These are phyloP conservation scores for Iphiclides podalirius DNA, from an alignment of 2,888 invertebrate genomes.

Conservation along the genomic window DNA sequence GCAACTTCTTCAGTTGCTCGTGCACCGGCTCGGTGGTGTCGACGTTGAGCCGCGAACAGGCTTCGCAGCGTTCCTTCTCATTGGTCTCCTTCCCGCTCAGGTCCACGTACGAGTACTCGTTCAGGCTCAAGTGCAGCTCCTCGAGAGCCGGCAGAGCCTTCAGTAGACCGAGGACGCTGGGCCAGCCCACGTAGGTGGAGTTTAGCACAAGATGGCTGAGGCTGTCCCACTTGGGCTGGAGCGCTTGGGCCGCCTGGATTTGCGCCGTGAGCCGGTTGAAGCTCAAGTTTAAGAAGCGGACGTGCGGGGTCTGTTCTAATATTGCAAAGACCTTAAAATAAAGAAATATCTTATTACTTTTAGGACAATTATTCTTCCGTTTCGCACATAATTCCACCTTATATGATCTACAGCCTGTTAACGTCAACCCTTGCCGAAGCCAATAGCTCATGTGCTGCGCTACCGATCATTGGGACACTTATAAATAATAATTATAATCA, in stretches of 20 bases:
- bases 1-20: slow-evolving; percentile 86
- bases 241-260: slow-evolving; percentile 78
- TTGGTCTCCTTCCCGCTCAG: slow-evolving; percentile 74
- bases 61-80: slow-evolving; percentile 62
- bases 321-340: slow-evolving; percentile 88
- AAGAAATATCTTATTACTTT: slow-evolving; percentile 27
- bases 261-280: slow-evolving; percentile 91
- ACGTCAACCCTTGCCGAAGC: no score
- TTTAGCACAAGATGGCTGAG: slow-evolving; percentile 91
- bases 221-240: slow-evolving; percentile 77
- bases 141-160: slow-evolving; percentile 89
- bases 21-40: slow-evolving; percentile 77
- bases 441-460: no score
- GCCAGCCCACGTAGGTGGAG: slow-evolving; percentile 93
- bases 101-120: slow-evolving; percentile 90
- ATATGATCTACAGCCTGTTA: no score
- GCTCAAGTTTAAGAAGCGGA: slow-evolving; percentile 95
- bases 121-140: slow-evolving; percentile 95
- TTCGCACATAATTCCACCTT: no score
- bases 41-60: slow-evolving; percentile 57
- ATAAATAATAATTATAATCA: no score
- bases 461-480: no score
- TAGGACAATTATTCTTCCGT: no score
- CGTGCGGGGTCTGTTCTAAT: slow-evolving; percentile 91
- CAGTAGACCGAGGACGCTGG: slow-evolving; percentile 87